Base-by-base conservation (phyloP, 2,888 invertebrate species). In the Drosophila sordidula region DNA sequence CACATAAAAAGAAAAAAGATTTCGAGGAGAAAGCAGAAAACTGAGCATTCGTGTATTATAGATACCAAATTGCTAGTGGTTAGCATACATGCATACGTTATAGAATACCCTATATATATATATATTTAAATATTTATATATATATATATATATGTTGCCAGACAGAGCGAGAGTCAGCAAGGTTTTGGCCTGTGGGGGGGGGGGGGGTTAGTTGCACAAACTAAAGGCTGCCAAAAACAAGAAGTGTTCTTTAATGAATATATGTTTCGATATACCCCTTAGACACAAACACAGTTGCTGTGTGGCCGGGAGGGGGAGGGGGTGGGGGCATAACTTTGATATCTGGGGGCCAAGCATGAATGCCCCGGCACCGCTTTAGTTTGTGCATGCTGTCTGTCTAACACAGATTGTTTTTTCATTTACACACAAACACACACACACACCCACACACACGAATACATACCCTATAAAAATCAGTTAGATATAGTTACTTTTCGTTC, bases 1-100 rank as follows among this genome's bases (percentile, higher is more conserved):
- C 61, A 80, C 65, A 68, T n/a, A n/a, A n/a, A n/a, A 64, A 25
- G 16, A 18, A 1, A 41, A 46, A 22, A n/a, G 6, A 29, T 29
- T 29, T 29, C 29, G 3, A 12, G 3, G 45, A 16, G 9, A 14
- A 11, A 16, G 51, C 50, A 11, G 16, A 5, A 12, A 58, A 22
- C 49, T 68, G 62, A 66, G 67, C 66, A 82, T 81, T 82, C 72
- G 83, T 75, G 83, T 86, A 85, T 87, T 87, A 78, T 88, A 75
- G 68, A 87, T 85, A 88, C 84, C 72, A 88, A 88, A 86, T 83
- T 82, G 80, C 83, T 79, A 75, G 50, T 42, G 41, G 42, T 34
- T 52, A 84, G 58, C 29, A 54, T 46, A 65, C 18, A 61, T 42
- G 42, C 46, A 51, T 41, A 52, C 34, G 54, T 26, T 38, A 42